These are phyloP conservation scores for Atrichornis clamosus DNA, from an alignment of 2,113 vertebrate genomes.

Conservation along the genomic window DNA sequence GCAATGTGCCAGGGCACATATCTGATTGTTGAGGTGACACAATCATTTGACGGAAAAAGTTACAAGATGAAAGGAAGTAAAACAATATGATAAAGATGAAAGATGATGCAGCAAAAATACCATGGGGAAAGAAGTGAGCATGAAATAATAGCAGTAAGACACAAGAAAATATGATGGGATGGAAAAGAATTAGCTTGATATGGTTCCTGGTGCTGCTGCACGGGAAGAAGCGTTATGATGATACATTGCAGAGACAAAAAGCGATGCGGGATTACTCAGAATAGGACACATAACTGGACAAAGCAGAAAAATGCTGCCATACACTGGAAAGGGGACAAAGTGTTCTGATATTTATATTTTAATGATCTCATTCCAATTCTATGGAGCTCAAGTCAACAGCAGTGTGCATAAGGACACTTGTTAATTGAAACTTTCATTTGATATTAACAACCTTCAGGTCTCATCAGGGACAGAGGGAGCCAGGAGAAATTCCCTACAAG, in stretches of 20 bases:
- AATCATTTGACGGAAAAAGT: background rate
- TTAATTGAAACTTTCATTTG: background rate
- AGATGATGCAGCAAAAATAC: constrained; percentile 2
- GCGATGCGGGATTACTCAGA: background rate
- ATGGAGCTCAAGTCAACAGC: background rate
- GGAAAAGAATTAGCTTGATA: constrained; percentile 24
- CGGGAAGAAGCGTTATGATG: background rate
- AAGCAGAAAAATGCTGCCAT: background rate
- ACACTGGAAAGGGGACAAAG: background rate
- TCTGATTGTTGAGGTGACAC: background rate
- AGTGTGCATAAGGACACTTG: background rate
- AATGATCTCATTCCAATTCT: background rate
- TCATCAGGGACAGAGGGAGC: background rate
- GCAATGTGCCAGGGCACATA: background rate
- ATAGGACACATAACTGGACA: background rate
- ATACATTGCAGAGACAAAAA: background rate
- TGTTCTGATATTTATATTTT: background rate
- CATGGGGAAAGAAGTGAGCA: background rate
- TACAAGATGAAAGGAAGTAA: constrained; percentile 32
- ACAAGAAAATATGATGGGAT: background rate
- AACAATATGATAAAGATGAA: constrained; percentile 27
- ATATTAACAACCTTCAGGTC: background rate
- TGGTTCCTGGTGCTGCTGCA: background rate
- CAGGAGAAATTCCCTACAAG: background rate
- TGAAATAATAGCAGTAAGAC: background rate